Conservation (phyloP, 2,797 vertebrate genomes). For the Orestias chungarensis region DNA sequence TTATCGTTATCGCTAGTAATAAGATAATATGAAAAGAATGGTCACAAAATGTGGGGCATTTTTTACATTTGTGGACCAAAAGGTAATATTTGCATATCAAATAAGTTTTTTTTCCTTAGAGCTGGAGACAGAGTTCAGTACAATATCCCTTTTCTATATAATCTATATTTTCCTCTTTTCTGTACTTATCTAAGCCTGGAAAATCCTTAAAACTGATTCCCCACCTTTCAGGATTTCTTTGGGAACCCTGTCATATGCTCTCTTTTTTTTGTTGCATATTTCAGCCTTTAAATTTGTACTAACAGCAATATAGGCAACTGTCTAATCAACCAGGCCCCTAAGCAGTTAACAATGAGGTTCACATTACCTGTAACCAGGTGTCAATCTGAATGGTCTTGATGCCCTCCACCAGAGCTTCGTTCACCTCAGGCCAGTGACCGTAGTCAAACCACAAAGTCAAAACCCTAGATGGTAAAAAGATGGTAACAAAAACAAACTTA, state of each 20-base stretch:
- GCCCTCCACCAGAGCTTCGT: conserved; percentile 96
- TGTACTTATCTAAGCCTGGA: not conserved
- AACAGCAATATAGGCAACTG: not conserved
- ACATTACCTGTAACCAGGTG: conserved; percentile 94
- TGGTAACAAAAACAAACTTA: not conserved
- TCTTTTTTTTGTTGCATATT: not conserved
- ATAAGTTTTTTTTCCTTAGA: not conserved
- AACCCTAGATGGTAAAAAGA: conserved; percentile 80
- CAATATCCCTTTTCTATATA: not conserved
- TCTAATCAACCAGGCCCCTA: not conserved
- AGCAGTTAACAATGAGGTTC: not conserved
- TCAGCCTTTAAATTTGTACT: too few species aligned
- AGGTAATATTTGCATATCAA: too few species aligned
- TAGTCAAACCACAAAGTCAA: conserved; percentile 99
- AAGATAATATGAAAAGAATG: too few species aligned
- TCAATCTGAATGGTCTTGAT: conserved; percentile 99
- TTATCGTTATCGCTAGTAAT: too few species aligned
- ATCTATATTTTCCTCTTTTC: not conserved
- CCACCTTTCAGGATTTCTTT: not conserved
- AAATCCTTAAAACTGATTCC: not conserved
- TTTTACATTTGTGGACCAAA: too few species aligned
- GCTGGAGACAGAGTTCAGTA: not conserved
- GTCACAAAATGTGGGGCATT: too few species aligned
- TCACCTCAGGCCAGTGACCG: conserved; percentile 98
- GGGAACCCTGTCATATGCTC: not conserved